Evolutionary conservation across 64 coral and sea anemone genomes (phyloP).

Genomic region (Actinia equina): DNA sequence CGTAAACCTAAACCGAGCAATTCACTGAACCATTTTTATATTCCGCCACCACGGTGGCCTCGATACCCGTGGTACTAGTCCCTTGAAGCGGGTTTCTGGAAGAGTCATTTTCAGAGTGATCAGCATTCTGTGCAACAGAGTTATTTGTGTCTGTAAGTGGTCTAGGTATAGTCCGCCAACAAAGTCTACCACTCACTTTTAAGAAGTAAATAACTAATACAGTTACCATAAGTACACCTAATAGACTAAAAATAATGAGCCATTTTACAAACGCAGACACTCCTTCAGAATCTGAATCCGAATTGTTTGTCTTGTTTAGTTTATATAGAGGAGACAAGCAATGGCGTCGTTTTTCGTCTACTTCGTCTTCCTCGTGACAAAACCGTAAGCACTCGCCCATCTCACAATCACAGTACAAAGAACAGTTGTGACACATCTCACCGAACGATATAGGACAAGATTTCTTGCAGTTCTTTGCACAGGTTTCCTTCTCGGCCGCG

Average conservation of each 20-base stretch:
- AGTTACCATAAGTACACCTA: conserved; percentile 59
- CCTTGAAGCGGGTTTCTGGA: background rate
- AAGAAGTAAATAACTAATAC: conserved; percentile 77
- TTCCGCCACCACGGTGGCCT: too few relatives aligned
- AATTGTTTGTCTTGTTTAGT: background rate
- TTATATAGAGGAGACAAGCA: background rate
- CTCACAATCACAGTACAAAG: conserved; percentile 74
- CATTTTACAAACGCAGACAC: conserved; percentile 81
- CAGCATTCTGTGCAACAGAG: background rate
- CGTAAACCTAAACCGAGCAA: too few relatives aligned
- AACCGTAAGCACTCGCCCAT: conserved; percentile 54
- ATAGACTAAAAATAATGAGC: conserved; percentile 80
- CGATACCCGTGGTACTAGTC: too few relatives aligned
- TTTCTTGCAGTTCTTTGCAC: conserved; percentile 64
- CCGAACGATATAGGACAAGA: conserved; percentile 52
- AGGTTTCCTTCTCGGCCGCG: conserved; percentile 48
- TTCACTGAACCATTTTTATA: too few relatives aligned
- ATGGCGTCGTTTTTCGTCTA: conserved; percentile 49
- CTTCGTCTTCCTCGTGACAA: conserved; percentile 52
- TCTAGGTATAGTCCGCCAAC: conserved; percentile 61
- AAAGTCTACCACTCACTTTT: conserved; percentile 66
- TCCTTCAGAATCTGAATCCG: background rate
- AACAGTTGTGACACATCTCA: conserved; percentile 56
- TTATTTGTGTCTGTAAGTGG: background rate
- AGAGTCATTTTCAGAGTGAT: background rate